Evolutionary conservation across 2,888 invertebrate species (phyloP).

Genomic region (Synergus japonicus): DNA sequence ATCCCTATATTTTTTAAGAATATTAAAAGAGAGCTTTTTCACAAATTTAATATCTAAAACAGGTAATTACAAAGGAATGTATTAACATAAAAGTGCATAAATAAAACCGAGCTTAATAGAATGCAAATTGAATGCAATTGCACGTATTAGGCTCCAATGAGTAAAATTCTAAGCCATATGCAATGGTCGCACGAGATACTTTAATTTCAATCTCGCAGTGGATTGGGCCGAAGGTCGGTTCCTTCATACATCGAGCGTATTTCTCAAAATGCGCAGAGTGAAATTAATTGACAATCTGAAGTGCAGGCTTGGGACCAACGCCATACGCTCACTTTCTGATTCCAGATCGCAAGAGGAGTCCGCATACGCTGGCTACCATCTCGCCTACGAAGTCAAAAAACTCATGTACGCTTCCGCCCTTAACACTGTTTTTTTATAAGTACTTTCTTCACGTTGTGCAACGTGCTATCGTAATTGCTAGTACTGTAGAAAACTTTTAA

Average conservation of each 20-base stretch:
- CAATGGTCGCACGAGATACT: conserved; percentile 29
- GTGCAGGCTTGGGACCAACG: conserved; percentile 57
- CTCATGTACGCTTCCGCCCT: conserved; percentile 94
- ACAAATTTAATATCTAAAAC: neutral
- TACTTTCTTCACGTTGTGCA: conserved; percentile 36
- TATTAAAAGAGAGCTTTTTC: neutral
- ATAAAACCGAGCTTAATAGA: conserved; percentile 41
- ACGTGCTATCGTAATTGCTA: conserved; percentile 40
- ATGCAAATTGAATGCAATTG: conserved; percentile 33
- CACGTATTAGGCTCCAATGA: conserved; percentile 41
- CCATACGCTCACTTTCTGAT: conserved; percentile 79
- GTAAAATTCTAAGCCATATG: conserved; percentile 39
- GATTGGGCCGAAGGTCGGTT: neutral
- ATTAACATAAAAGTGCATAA: conserved; percentile 9
- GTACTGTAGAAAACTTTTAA: conserved; percentile 18
- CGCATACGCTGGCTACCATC: conserved; percentile 98
- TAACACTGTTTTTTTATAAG: conserved; percentile 71
- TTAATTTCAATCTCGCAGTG: conserved; percentile 27
- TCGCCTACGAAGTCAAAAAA: conserved; percentile 99
- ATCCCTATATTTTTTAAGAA: neutral
- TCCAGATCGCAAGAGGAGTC: conserved; percentile 94
- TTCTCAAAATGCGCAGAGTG: conserved; percentile 6
- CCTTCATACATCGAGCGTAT: neutral
- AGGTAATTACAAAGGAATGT: conserved; percentile 23
- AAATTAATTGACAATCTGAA: conserved; percentile 37